Conservation (phyloP, 2,888 invertebrate species). For the Blastobasis adustella region DNA sequence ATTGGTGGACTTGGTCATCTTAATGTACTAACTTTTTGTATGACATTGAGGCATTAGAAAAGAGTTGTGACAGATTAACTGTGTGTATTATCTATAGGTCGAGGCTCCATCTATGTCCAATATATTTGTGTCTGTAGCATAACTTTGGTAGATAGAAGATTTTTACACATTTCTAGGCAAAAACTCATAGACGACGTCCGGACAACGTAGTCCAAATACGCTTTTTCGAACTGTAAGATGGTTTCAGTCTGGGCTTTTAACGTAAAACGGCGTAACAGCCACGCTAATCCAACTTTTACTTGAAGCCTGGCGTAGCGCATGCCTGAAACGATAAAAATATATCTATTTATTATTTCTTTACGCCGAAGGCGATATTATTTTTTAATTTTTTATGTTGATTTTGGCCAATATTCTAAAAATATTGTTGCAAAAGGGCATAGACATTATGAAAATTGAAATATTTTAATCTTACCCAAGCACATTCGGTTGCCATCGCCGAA, state of each 20-base stretch:
- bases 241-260: constrained; percentile 5
- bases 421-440: neutral
- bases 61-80: no score
- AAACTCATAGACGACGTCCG: constrained; percentile 6
- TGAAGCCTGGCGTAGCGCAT: constrained; percentile 18
- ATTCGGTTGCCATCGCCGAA: constrained; percentile 68
- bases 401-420: no score
- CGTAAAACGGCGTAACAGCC: constrained; percentile 14
- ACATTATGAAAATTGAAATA: neutral
- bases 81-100: no score
- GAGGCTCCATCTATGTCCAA: no score
- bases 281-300: constrained; percentile 16
- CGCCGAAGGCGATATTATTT: no score
- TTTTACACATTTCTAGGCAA: constrained; percentile 4
- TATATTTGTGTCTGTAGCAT: no score
- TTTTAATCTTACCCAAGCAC: constrained; percentile 56
- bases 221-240: constrained; percentile 9
- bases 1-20: no score
- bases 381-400: no score
- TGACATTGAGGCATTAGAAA: no score
- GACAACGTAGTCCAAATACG: constrained; percentile 10
- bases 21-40: no score
- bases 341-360: no score
- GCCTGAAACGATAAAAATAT: constrained; percentile 17
- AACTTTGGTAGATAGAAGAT: no score